phyloP scores from a whole-genome alignment of 2,888 invertebrate genomes.

The Cosmorhoe ocellata region DNA sequence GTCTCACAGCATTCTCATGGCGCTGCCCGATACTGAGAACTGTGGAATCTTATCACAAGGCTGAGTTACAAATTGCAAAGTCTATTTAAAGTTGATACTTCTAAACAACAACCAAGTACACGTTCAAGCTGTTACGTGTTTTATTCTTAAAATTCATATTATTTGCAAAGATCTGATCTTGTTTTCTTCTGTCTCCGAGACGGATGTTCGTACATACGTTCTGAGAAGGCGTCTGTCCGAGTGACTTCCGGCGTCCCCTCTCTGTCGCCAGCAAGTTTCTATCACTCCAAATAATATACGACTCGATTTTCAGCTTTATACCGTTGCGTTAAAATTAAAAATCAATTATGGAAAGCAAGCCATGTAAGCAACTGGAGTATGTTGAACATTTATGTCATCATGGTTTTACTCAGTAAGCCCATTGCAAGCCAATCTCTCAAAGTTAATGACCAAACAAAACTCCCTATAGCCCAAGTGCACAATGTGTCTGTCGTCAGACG shows the following conservation, averaged over 20 bases:
- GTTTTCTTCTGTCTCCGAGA: constrained; percentile 45
- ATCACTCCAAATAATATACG: constrained; percentile 5
- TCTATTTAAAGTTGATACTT: constrained; percentile 17
- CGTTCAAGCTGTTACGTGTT: not conserved
- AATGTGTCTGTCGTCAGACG: not conserved
- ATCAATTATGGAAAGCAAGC: no score
- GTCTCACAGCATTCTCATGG: constrained; percentile 26
- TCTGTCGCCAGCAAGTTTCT: constrained; percentile 35
- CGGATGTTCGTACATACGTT: constrained; percentile 55
- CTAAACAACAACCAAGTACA: constrained; percentile 12
- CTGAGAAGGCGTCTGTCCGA: constrained; percentile 61
- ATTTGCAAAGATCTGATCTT: constrained; percentile 25
- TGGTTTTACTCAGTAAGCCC: no score
- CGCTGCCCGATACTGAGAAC: constrained; percentile 22
- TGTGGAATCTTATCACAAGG: constrained; percentile 21
- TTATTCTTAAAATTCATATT: not conserved
- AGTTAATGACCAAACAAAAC: no score
- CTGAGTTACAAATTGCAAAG: constrained; percentile 12
- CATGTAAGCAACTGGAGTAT: no score
- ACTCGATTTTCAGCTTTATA: not conserved
- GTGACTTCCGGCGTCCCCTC: constrained; percentile 64
- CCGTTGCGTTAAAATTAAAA: no score
- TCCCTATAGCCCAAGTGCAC: no score
- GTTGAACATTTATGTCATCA: no score
- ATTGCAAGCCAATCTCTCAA: no score